phyloP scores from a whole-genome alignment of 2,113 vertebrate species.

The Oenanthe melanoleuca region DNA sequence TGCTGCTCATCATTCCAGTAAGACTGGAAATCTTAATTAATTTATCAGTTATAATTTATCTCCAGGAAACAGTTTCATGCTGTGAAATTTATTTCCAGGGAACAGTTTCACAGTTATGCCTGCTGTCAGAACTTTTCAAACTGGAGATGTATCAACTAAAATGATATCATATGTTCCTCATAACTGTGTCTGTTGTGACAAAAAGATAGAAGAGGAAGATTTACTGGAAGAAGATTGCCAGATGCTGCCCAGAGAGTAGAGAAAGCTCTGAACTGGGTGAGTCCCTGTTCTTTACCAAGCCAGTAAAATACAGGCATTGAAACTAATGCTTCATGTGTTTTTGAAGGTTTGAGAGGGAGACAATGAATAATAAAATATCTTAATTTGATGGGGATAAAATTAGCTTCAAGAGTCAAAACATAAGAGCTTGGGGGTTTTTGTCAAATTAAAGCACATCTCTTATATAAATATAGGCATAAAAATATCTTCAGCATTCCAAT shows the following conservation, averaged over 20 bases:
- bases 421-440: neutral
- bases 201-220: neutral
- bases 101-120: neutral
- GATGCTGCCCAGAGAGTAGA: neutral
- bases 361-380: neutral
- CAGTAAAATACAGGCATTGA: neutral
- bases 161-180: neutral
- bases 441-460: neutral
- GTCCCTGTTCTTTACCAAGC: neutral
- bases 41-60: neutral
- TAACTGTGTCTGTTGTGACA: neutral
- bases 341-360: neutral
- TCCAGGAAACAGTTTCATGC: neutral
- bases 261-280: neutral
- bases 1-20: neutral
- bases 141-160: neutral
- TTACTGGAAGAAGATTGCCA: neutral
- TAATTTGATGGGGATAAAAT: neutral
- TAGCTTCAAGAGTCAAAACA: neutral
- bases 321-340: neutral
- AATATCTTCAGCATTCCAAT: neutral
- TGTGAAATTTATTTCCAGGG: neutral
- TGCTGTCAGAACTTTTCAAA: neutral
- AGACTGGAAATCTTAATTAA: neutral
- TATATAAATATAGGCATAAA: neutral